Evolutionary conservation across 2,113 vertebrate genomes (phyloP).

Genomic region (Monarcha castaneiventris): DNA sequence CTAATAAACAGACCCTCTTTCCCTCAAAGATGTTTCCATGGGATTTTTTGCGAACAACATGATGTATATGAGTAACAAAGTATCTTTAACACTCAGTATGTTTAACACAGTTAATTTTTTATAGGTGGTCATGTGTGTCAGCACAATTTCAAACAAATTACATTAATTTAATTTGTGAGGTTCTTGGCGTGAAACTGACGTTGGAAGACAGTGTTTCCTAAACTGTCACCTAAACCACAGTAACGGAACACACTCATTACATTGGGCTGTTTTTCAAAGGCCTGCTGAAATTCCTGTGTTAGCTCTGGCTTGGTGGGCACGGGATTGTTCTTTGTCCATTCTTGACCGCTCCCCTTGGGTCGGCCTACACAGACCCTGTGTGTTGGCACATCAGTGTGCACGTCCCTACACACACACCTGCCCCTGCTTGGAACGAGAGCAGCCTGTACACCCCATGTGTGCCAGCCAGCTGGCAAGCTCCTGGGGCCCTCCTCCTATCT

Average conservation of each 20-base stretch:
- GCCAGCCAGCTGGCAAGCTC: background rate
- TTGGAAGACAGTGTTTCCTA: background rate
- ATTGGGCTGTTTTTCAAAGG: background rate
- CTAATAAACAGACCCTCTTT: background rate
- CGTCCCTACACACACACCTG: fast-evolving
- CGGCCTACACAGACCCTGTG: no score
- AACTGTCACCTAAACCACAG: background rate
- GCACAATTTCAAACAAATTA: background rate
- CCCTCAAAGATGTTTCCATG: background rate
- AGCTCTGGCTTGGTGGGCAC: fast-evolving
- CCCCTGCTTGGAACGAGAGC: background rate
- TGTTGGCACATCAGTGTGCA: background rate
- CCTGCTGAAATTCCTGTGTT: background rate
- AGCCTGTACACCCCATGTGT: background rate
- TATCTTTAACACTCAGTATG: background rate
- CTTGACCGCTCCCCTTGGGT: background rate
- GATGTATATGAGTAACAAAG: background rate
- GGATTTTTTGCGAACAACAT: background rate
- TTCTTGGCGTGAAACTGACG: background rate
- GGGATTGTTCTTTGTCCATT: background rate
- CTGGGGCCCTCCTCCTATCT: background rate
- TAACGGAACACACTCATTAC: background rate
- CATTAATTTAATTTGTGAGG: background rate
- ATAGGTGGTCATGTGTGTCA: background rate
- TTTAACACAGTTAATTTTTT: background rate